Conservation (phyloP, 2,113 vertebrate genomes). For the Apeltes quadracus region DNA sequence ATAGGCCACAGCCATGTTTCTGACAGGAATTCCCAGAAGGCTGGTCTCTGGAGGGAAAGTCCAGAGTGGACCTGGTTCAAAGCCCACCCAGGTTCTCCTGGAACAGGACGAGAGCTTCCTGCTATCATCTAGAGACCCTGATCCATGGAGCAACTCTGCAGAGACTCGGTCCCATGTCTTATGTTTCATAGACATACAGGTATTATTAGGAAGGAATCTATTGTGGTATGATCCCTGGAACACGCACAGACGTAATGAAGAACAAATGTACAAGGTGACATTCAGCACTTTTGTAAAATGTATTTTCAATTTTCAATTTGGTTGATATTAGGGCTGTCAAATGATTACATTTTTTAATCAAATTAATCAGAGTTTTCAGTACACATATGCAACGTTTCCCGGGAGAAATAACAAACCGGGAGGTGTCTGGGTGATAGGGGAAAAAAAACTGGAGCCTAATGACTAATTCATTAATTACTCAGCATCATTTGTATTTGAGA, state of each 20-base stretch:
- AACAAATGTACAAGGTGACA: slow-evolving; percentile 77
- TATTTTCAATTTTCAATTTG: slow-evolving; percentile 4
- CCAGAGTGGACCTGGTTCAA: slow-evolving; percentile 31
- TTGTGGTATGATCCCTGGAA: slow-evolving; percentile 8
- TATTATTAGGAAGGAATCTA: slow-evolving; percentile 11
- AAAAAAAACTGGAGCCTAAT: too few relatives aligned
- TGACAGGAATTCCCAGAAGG: slow-evolving; percentile 54
- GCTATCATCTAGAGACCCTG: slow-evolving; percentile 43
- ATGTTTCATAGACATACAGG: slow-evolving; percentile 35
- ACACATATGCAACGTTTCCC: too few relatives aligned
- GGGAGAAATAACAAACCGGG: too few relatives aligned
- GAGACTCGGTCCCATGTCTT: slow-evolving; percentile 31
- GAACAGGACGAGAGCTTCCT: slow-evolving; percentile 28
- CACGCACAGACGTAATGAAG: slow-evolving; percentile 16
- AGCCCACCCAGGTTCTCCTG: slow-evolving; percentile 56
- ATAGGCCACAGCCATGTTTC: slow-evolving; percentile 54
- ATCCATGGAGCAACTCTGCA: slow-evolving; percentile 33
- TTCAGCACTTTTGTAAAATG: slow-evolving; percentile 74
- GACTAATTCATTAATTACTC: too few relatives aligned
- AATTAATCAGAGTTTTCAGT: too few relatives aligned
- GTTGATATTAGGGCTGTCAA: too few relatives aligned
- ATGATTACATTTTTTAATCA: too few relatives aligned
- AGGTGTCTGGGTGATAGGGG: too few relatives aligned
- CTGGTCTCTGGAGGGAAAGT: slow-evolving; percentile 31
- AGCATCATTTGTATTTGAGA: too few relatives aligned